Evolutionary conservation across 2,113 vertebrate genomes (phyloP).

Genomic region (Prietella phreatophila): DNA sequence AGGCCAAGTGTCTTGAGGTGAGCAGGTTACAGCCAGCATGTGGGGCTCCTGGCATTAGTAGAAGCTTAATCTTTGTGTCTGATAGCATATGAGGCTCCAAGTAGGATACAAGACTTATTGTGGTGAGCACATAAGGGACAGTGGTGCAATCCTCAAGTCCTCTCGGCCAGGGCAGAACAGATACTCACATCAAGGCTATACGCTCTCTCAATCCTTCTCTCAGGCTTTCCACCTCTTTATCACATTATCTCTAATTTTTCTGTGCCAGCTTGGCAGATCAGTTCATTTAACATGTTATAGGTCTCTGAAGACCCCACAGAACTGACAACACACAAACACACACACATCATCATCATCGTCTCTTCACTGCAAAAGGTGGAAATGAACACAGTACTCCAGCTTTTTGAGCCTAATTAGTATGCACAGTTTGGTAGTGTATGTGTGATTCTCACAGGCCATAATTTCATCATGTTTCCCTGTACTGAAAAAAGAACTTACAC

Average conservation of each 20-base stretch:
- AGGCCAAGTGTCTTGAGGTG: slow-evolving; percentile 3
- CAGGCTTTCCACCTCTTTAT: background rate
- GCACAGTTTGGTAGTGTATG: background rate
- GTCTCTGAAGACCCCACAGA: background rate
- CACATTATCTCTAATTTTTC: background rate
- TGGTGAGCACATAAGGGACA: slow-evolving; percentile 17
- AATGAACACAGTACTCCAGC: background rate
- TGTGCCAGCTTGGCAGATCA: slow-evolving; percentile 7
- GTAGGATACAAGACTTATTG: background rate
- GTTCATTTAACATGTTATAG: slow-evolving; percentile 20
- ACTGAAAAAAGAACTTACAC: background rate
- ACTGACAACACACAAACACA: background rate
- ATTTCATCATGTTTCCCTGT: background rate
- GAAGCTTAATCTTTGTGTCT: slow-evolving; percentile 5
- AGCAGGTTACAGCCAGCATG: slow-evolving; percentile 10
- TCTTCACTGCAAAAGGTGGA: background rate
- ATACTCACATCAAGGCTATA: slow-evolving; percentile 17
- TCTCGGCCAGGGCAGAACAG: slow-evolving; percentile 14
- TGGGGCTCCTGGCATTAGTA: background rate
- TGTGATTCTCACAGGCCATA: background rate
- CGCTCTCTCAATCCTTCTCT: background rate
- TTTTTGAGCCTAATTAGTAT: background rate
- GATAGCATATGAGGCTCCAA: slow-evolving; percentile 5
- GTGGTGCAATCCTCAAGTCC: slow-evolving; percentile 12
- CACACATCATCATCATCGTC: too few species aligned